Percentiles rank a stretch among this genome's conserved stretches.
These are phyloP conservation scores for Trimorus sp. DNA, from an alignment of 2,888 invertebrate genomes.

Conservation along the genomic window DNA sequence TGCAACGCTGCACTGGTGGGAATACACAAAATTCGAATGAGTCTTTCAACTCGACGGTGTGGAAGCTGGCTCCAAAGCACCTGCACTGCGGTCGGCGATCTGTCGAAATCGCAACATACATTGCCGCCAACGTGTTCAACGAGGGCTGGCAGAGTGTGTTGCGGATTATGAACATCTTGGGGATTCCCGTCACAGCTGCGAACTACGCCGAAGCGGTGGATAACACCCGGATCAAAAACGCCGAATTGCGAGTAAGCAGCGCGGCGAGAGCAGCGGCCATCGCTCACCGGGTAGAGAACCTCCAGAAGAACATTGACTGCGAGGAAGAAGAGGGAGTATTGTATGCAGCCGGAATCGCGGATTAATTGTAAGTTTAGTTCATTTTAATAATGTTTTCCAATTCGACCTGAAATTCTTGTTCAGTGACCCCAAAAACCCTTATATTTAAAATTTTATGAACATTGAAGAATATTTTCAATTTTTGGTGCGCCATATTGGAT, in stretches of 20 bases:
- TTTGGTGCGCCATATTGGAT: slow-evolving; percentile 31
- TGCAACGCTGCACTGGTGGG: no score
- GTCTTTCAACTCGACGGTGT: no score
- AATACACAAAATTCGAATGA: no score
- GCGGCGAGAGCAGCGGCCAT: slow-evolving; percentile 15
- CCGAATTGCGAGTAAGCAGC: slow-evolving; percentile 2
- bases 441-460: slow-evolving; percentile 1
- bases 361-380: slow-evolving; percentile 34
- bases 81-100: slow-evolving; percentile 24
- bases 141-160: slow-evolving; percentile 14
- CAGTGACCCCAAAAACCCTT: no score
- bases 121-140: slow-evolving; percentile 34
- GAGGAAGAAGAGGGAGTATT: slow-evolving; percentile 28
- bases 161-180: slow-evolving; percentile 30
- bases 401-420: slow-evolving; percentile 2
- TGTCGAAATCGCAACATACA: slow-evolving; percentile 36
- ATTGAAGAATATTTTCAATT: slow-evolving; percentile 18
- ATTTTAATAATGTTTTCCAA: slow-evolving; percentile 7
- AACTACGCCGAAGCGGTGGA: slow-evolving; percentile 5
- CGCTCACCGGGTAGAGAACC: background rate
- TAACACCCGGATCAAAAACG: slow-evolving; percentile 10
- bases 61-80: slow-evolving; percentile 39
- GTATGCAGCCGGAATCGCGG: slow-evolving; percentile 31
- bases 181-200: slow-evolving; percentile 2
- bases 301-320: slow-evolving; percentile 6